phyloP scores from a whole-genome alignment of 2,888 invertebrate genomes.

The Cephalotes varians region DNA sequence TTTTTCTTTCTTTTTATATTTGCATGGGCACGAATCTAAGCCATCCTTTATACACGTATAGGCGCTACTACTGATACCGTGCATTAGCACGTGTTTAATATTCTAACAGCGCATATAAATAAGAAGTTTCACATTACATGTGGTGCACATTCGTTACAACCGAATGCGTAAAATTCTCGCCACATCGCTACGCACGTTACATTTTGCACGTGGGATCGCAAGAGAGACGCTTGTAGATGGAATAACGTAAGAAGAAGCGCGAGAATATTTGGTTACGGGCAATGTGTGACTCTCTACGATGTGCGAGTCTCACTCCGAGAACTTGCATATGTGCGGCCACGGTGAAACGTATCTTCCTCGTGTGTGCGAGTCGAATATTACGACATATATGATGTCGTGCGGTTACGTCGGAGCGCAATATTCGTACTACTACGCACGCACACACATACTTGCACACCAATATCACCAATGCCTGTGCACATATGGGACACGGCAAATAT shows the following conservation, averaged over 20 bases:
- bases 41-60: neutral
- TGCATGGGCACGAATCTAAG: neutral
- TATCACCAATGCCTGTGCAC: slow-evolving; percentile 22
- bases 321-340: neutral
- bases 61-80: neutral
- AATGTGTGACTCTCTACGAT: neutral
- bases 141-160: neutral
- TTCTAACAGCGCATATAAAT: slow-evolving; percentile 25
- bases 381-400: slow-evolving; percentile 46
- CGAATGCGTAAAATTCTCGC: slow-evolving; percentile 1
- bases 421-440: neutral
- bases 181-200: neutral
- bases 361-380: slow-evolving; percentile 51
- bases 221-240: neutral
- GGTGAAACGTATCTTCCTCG: slow-evolving; percentile 3
- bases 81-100: slow-evolving; percentile 5
- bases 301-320: neutral
- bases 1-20: neutral
- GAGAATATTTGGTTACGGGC: slow-evolving; percentile 25
- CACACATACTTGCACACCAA: neutral
- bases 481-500: slow-evolving; percentile 32
- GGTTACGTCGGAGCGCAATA: slow-evolving; percentile 50
- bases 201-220: neutral
- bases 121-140: slow-evolving; percentile 8
- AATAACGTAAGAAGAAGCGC: slow-evolving; percentile 33